phyloP scores from a whole-genome alignment of 2,888 invertebrate genomes.

The Acleris sparsana region DNA sequence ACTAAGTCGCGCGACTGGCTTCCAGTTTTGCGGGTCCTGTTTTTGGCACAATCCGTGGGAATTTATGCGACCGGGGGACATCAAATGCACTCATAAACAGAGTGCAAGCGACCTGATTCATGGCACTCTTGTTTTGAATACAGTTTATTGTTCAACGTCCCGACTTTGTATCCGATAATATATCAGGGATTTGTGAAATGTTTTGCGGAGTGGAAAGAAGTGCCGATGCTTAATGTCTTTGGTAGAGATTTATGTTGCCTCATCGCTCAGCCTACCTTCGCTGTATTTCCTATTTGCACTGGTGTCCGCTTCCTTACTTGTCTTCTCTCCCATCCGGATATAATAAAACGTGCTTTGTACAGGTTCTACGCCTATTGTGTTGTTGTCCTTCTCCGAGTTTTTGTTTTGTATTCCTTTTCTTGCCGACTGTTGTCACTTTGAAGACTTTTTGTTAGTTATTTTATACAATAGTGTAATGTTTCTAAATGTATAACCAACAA shows the following conservation, averaged over 20 bases:
- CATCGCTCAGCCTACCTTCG: no score
- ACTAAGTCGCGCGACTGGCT: slow-evolving; percentile 12
- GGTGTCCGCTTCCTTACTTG: no score
- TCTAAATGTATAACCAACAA: no score
- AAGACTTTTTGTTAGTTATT: no score
- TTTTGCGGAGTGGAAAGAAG: slow-evolving; percentile 23
- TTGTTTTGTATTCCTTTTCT: no score
- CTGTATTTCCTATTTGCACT: no score
- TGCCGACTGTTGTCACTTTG: no score
- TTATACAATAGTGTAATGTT: no score
- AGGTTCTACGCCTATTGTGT: no score
- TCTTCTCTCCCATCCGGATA: no score
- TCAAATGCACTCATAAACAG: slow-evolving; percentile 78
- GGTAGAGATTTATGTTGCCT: slow-evolving; percentile 4
- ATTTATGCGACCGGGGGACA: slow-evolving; percentile 71
- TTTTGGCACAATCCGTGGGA: slow-evolving; percentile 66
- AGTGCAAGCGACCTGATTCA: slow-evolving; percentile 62
- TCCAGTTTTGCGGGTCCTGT: slow-evolving; percentile 57
- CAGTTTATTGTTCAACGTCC: slow-evolving; percentile 53
- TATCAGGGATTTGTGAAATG: slow-evolving; percentile 34
- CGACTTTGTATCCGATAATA: slow-evolving; percentile 36
- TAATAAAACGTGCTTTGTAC: no score
- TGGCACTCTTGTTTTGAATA: slow-evolving; percentile 61
- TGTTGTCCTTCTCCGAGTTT: no score
- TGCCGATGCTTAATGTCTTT: slow-evolving; percentile 14